Evolutionary conservation across 2,113 vertebrate genomes (phyloP).

Genomic region (Pelodiscus sinensis): DNA sequence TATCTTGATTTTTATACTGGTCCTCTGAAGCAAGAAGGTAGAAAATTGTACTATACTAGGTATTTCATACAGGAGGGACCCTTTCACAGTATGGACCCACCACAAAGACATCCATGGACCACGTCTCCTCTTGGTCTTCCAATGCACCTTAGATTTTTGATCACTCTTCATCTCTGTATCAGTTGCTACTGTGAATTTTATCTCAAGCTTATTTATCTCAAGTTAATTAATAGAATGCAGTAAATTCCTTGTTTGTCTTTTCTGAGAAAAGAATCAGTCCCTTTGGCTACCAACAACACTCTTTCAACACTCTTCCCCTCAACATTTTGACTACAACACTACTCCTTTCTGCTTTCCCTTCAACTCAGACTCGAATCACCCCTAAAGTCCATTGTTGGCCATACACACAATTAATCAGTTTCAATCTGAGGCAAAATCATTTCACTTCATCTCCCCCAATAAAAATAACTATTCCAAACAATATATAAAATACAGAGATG

Average conservation of each 20-base stretch:
- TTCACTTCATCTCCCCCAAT: not conserved
- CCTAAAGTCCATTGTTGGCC: accelerated
- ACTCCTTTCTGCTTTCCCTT: not conserved
- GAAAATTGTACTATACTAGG: not conserved
- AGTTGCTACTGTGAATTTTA: not conserved
- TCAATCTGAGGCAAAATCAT: not conserved
- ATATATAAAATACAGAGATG: not conserved
- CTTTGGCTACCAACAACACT: not conserved
- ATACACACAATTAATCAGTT: not conserved
- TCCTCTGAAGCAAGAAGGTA: not conserved
- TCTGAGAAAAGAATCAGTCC: not conserved
- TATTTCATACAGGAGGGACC: accelerated
- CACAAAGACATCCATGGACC: not conserved
- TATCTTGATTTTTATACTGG: not conserved
- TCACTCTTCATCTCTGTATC: not conserved
- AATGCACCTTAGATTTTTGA: not conserved
- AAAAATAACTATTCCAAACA: not conserved
- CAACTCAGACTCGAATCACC: not conserved
- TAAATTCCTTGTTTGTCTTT: not conserved
- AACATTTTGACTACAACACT: not conserved
- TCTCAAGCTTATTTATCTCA: not conserved
- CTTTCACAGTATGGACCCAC: not conserved
- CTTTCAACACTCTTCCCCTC: not conserved
- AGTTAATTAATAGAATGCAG: not conserved
- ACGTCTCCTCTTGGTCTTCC: not conserved